Base-by-base conservation (phyloP, 2,888 invertebrate genomes). In the Rosalia funebris region DNA sequence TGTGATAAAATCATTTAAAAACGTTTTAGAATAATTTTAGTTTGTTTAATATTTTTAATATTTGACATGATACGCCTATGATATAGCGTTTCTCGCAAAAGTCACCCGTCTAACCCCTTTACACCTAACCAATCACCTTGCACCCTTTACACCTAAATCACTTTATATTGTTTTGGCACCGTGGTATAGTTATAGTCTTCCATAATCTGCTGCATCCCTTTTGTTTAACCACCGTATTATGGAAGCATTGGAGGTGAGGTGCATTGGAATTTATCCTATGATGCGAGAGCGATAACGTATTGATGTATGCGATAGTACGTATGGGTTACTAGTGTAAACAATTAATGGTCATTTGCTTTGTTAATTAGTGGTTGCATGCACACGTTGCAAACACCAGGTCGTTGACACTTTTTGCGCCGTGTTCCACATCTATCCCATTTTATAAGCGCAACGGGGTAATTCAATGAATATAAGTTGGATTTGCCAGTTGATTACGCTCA, bases 321-420 rank as follows among this genome's bases (percentile, higher is more conserved):
- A 63, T 67, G 69, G 68, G 65, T 71, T 67, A 69, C 67, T 65
- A 62, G 69, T 62, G 71, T 66, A 65, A 65, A 68, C 66, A 68
- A 71, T 70, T 67, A 69, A 66, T 62, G 70, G 66, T 67, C 65
- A 68, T 69, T 66, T 70, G 67, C 63, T 65, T 55, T 55, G 63
- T 55, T 72, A 70, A 72, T 70, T 68, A 69, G 62, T 54, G 60
- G 50, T 14, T 54, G 44, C 59, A 61, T 68, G 60, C 54, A 62
- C 62, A 62, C 63, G 58, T 52, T 58, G 39, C 44, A 57, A 48
- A 37, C 59, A 57, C 36, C 37, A 42, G 63, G 58, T 66, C 60
- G 50, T 63, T 63, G 63, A 63, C 63, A 60, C 58, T 55, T 60
- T 63, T 62, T 53, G 32, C 50, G 42, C 11, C 36, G 12, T 20